These are phyloP conservation scores for Seriola rivoliana DNA, from an alignment of 2,113 vertebrate species.

Conservation along the genomic window DNA sequence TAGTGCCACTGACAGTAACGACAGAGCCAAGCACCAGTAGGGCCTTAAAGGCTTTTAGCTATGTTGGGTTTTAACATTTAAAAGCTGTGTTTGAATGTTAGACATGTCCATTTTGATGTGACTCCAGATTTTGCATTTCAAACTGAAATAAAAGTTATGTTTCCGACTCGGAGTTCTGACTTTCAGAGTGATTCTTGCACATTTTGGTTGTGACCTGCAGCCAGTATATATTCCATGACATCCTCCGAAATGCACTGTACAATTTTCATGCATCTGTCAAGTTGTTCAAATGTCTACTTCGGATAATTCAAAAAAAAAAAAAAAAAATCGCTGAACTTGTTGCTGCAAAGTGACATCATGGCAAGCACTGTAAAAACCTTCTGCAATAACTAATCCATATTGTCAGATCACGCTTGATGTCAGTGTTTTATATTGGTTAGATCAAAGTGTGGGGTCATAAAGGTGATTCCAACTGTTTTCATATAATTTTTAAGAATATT, in stretches of 20 bases:
- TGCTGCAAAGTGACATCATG: conserved; percentile 13
- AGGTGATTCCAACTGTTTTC: neutral
- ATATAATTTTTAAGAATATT: neutral
- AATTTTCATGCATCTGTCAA: neutral
- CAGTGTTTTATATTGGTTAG: neutral
- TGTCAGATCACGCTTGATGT: neutral
- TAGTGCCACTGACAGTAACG: neutral
- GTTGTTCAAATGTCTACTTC: neutral
- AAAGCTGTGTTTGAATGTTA: neutral
- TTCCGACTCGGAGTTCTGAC: neutral
- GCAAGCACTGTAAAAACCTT: neutral
- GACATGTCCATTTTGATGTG: neutral
- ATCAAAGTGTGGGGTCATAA: neutral
- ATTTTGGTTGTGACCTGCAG: neutral
- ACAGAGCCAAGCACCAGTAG: too few species aligned
- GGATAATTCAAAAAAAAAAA: too few species aligned
- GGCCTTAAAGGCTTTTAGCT: neutral
- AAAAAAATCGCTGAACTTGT: neutral
- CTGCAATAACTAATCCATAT: neutral
- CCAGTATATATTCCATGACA: neutral
- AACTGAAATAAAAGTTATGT: neutral
- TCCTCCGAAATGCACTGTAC: neutral
- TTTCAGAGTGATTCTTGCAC: neutral
- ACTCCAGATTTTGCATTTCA: neutral
- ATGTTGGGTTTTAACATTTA: neutral